A percentile compares a stretch with the other conserved stretches of the same genome.
Evolutionary conservation across 2,888 invertebrate species (phyloP).

Genomic region (Halictus ligatus): DNA sequence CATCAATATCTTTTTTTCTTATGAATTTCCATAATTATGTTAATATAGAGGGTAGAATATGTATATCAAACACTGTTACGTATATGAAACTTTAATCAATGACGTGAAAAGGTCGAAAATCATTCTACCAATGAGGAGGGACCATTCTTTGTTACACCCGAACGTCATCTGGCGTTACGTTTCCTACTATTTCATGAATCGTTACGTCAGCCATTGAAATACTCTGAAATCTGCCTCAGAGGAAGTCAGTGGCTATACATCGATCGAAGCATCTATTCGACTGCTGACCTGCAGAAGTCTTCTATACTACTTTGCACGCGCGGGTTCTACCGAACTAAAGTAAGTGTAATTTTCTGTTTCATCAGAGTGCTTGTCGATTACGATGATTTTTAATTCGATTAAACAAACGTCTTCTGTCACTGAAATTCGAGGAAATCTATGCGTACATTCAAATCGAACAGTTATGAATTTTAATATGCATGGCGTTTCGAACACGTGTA

Average conservation of each 20-base stretch:
- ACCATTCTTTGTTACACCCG: background rate
- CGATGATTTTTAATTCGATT: background rate
- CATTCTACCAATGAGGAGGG: conserved; percentile 27
- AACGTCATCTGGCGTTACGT: conserved; percentile 54
- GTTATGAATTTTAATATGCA: conserved; percentile 15
- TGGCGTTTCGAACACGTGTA: conserved; percentile 54
- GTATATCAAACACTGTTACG: too few species aligned
- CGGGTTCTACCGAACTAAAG: conserved; percentile 60
- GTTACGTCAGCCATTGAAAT: conserved; percentile 76
- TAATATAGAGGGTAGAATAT: background rate
- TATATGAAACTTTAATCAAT: background rate
- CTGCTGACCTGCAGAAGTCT: conserved; percentile 68
- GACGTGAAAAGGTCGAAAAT: background rate
- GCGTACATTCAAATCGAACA: background rate
- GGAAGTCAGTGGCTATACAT: conserved; percentile 64
- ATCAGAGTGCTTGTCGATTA: conserved; percentile 12
- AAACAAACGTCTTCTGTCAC: background rate
- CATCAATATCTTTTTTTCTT: background rate
- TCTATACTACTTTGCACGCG: conserved; percentile 56
- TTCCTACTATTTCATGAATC: conserved; percentile 32
- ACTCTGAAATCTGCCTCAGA: conserved; percentile 53
- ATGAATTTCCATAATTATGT: background rate
- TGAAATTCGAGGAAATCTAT: background rate
- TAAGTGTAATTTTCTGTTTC: conserved; percentile 61
- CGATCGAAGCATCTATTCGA: conserved; percentile 73